These are phyloP conservation scores for Drosophila nr. perissopoda DNA, from an alignment of 2,888 invertebrate genomes.

Conservation along the genomic window DNA sequence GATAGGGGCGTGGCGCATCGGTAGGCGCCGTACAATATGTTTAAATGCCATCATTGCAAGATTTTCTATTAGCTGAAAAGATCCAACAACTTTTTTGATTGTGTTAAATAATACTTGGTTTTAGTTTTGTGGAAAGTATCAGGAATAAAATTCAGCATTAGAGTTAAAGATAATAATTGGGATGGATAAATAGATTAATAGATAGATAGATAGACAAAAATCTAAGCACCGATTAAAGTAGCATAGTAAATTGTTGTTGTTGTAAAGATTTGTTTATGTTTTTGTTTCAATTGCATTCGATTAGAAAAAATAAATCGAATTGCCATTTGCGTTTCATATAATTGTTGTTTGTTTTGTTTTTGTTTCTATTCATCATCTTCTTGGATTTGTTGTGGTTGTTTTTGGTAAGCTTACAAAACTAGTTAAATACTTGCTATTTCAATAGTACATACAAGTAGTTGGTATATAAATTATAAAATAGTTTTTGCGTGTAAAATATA, in stretches of 20 bases:
- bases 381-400: constrained; percentile 17
- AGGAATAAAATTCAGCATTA: constrained; percentile 69
- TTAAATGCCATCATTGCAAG: constrained; percentile 76
- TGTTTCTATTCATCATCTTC: constrained; percentile 11
- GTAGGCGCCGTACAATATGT: constrained; percentile 39
- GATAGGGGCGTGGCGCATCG: constrained; percentile 33
- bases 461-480: constrained; percentile 80
- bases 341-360: constrained; percentile 5
- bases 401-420: constrained; percentile 74
- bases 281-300: constrained; percentile 30
- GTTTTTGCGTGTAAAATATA: constrained; percentile 78
- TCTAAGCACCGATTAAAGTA: constrained; percentile 69
- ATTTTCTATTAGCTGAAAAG: constrained; percentile 51
- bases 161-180: constrained; percentile 26
- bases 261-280: constrained; percentile 6
- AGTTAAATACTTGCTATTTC: constrained; percentile 80
- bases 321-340: constrained; percentile 43
- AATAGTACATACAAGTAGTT: constrained; percentile 76
- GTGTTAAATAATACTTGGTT: constrained; percentile 75
- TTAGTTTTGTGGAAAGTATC: constrained; percentile 52
- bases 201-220: constrained; percentile 31
- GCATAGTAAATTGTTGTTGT: constrained; percentile 29
- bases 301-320: constrained; percentile 57
- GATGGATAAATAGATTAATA: constrained; percentile 4
- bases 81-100: constrained; percentile 65